Conservation (phyloP, 2,113 vertebrate species). For the Grallaria varia region DNA sequence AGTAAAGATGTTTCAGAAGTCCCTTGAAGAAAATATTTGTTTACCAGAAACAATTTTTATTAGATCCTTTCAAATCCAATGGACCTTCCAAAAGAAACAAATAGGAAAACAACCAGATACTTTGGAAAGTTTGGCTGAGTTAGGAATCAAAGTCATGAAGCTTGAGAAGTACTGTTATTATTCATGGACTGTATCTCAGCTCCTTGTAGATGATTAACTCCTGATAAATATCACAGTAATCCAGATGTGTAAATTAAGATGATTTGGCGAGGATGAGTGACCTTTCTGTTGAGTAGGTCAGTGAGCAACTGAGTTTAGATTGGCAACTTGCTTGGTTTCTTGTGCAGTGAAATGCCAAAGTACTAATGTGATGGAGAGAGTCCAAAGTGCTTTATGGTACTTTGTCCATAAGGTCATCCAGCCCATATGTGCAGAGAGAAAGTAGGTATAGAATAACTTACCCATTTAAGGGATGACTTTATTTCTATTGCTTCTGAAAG, state of each 20-base stretch:
- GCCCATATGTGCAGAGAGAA: neutral
- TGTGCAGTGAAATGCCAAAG: neutral
- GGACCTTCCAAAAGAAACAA: neutral
- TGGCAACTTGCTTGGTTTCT: neutral
- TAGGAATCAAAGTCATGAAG: neutral
- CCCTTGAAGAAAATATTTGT: neutral
- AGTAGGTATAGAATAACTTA: neutral
- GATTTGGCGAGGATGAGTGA: neutral
- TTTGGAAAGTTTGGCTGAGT: neutral
- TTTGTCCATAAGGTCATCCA: neutral
- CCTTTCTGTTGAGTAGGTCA: slow-evolving; percentile 31
- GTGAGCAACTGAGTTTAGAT: neutral
- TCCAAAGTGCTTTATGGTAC: neutral
- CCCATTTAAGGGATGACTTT: neutral
- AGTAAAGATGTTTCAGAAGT: neutral
- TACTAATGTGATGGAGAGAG: neutral
- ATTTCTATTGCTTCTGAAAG: neutral
- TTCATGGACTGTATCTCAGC: neutral
- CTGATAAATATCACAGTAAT: neutral
- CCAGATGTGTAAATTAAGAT: neutral
- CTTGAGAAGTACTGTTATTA: neutral
- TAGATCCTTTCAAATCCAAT: neutral
- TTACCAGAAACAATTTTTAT: neutral
- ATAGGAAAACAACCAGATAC: neutral
- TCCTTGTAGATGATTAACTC: neutral